A percentile compares a stretch with the other conserved stretches of the same genome.
phyloP scores from a whole-genome alignment of 1,140 invertebrate species.

The Conus ventricosus region DNA sequence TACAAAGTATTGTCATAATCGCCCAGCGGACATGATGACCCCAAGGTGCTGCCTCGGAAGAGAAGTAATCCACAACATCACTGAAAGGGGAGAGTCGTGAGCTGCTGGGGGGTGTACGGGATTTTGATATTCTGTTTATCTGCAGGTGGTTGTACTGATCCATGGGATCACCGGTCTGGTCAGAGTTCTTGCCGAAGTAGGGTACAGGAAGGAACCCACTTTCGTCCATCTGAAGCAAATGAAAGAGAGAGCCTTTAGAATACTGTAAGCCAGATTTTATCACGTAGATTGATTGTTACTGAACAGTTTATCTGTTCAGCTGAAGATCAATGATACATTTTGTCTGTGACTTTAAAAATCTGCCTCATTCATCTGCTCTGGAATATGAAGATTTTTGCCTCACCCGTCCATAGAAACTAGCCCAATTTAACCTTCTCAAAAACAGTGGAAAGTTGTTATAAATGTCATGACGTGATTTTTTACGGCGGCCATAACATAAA shows the following conservation, averaged over 20 bases:
- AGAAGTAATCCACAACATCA: constrained; percentile 29
- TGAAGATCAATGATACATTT: too few species aligned
- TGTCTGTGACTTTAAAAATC: too few species aligned
- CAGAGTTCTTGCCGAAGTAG: neutral
- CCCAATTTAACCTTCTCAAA: too few species aligned
- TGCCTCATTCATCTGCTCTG: too few species aligned
- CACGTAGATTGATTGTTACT: neutral
- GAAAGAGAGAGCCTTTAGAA: neutral
- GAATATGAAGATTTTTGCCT: too few species aligned
- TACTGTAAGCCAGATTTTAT: neutral
- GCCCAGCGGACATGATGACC: constrained; percentile 60
- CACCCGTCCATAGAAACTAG: too few species aligned
- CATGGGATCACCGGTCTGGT: constrained; percentile 8
- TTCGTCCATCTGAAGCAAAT: constrained; percentile 62
- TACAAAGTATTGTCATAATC: constrained; percentile 59
- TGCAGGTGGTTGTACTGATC: constrained; percentile 30
- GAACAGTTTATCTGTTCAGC: too few species aligned
- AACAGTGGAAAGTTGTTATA: too few species aligned
- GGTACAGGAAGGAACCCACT: constrained; percentile 54
- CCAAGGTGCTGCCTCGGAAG: constrained; percentile 56
- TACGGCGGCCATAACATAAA: too few species aligned
- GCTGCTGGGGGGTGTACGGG: neutral
- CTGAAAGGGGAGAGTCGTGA: constrained; percentile 28
- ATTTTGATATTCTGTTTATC: neutral
- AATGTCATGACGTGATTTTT: too few species aligned